Evolutionary conservation across 2,113 vertebrate species (phyloP).

Genomic region (Myrmophylax atrothorax): DNA sequence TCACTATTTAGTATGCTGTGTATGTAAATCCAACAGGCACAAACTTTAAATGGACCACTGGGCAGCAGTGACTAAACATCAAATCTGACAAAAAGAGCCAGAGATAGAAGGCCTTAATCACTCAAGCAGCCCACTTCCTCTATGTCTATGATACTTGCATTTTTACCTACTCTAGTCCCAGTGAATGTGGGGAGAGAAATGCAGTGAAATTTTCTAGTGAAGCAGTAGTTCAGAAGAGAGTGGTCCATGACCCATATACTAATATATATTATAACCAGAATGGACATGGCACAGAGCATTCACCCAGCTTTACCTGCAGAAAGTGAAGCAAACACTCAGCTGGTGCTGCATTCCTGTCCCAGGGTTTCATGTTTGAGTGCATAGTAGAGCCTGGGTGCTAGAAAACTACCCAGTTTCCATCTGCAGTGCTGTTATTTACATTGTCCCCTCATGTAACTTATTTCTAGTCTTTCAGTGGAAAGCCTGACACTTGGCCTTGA

Average conservation of each 20-base stretch:
- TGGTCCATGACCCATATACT: neutral
- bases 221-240: neutral
- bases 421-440: neutral
- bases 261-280: neutral
- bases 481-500: neutral
- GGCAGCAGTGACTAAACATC: neutral
- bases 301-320: neutral
- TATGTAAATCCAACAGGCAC: neutral
- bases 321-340: neutral
- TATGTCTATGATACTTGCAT: neutral
- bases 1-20: neutral
- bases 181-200: neutral
- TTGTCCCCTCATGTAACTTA: neutral
- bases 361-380: accelerated
- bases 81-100: neutral
- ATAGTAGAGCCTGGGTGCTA: neutral
- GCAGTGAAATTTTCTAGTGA: neutral
- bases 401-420: neutral
- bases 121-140: neutral
- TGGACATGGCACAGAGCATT: neutral
- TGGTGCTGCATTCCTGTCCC: neutral
- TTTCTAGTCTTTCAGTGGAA: neutral
- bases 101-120: neutral
- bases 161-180: neutral
- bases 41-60: neutral